phyloP scores from a whole-genome alignment of 2,888 invertebrate species.

The Endotricha flammealis region DNA sequence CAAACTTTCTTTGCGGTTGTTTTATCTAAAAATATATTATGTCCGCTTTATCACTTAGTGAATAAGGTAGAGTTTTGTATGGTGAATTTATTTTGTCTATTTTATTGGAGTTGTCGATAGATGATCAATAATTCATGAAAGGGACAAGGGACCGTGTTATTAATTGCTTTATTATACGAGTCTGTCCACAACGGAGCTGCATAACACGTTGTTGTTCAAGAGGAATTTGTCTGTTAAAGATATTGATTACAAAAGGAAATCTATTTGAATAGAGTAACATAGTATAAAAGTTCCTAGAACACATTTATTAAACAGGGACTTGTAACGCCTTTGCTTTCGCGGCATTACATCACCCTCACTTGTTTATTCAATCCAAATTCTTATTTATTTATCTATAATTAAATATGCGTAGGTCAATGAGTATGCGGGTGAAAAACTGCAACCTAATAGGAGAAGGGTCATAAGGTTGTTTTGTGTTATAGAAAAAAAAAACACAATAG shows the following conservation, averaged over 20 bases:
- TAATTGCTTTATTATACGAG: constrained; percentile 32
- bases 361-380: no score
- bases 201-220: constrained; percentile 6
- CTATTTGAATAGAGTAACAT: not conserved
- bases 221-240: constrained; percentile 1
- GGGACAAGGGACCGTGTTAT: constrained; percentile 26
- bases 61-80: constrained; percentile 6
- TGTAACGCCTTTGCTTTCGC: no score
- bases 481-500: no score
- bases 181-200: constrained; percentile 11
- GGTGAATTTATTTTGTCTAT: not conserved
- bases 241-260: not conserved
- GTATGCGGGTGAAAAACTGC: no score
- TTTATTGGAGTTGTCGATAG: constrained; percentile 16
- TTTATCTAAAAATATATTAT: not conserved
- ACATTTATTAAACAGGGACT: not conserved
- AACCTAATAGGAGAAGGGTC: no score
- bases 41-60: not conserved
- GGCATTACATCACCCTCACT: no score
- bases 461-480: no score
- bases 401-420: no score
- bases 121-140: constrained; percentile 31
- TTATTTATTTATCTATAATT: no score
- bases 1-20: constrained; percentile 1
- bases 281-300: no score